Evolutionary conservation across 1,140 invertebrate species (phyloP), one percentile per base, ranked within the genome.

Genomic region (Drosophila sp.): DNA sequence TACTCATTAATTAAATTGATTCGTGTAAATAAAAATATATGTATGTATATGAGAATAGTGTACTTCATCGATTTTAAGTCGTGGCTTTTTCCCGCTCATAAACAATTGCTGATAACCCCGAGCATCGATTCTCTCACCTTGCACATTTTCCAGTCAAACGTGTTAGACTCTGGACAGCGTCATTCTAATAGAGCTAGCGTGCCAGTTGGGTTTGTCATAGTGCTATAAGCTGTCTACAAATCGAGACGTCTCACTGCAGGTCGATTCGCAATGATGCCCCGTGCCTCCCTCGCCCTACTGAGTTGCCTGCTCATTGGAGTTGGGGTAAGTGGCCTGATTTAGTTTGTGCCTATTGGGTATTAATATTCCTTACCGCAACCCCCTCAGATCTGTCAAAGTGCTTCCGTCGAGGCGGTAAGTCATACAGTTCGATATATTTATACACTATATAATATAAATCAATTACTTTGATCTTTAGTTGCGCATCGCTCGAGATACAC

Each of bases 141-240:
- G 63, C 46, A 7, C 21, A 53, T 45, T 53, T 79, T 86, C 82
- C 75, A 57, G 78, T 80, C 65, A 72, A 67, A 81, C 81, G 45
- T 40, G 81, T 86, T 81, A 34, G 29, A 57, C 48, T 45, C 16
- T 45, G 40, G 29, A 18, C 38, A 25, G 7, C 3, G 25, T 16
- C 9, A 25, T 29, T 48, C 64, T 71, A 78, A 59, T 69, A 71
- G 62, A 25, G 46, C 38, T 9, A 25, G 41, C 72, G 72, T 64
- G 29, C 18, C 54, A 11, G 13, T 13, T 18, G 36, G 29, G 9
- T 25, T 29, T 34, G 11, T 83, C 80, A 84, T 69, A 59, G 18
- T 36, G 48, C 51, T 64, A 27, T 9, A 50, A 74, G 63, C 54
- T 59, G 50, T 45, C 53, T 13, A 16, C n/a, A 18, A 70, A 70